Base-by-base conservation (phyloP, 2,888 invertebrate genomes). In the Drosophila siamana region DNA sequence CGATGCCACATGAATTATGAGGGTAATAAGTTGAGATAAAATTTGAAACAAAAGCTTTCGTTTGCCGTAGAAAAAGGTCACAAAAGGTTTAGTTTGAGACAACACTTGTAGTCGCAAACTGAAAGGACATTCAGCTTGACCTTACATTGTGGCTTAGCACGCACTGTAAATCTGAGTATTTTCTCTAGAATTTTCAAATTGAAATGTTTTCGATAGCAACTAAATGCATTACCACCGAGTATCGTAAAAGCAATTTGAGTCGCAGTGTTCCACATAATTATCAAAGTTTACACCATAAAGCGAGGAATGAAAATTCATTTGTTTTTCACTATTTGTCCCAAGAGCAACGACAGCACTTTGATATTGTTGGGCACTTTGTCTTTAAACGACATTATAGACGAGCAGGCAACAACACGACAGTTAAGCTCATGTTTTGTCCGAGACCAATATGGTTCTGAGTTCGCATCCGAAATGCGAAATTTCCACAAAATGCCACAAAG, bases 341-440 rank as follows among this genome's bases (percentile, higher is more conserved):
- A 19, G 26, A 26, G 26, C 11, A 40, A 38, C 69, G 71, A 79
- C 6, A 79, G 43, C 9, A 82, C 44, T 79, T 69, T 30, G 11
- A 11, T 11, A 26, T 72, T 66, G 48, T 64, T 46, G 4, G 75
- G 78, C 69, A 79, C 19, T 19, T 19, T 19, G 19, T 19, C 19
- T 19, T 19, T 19, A 1, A 2, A 3, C 19, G 3, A 19, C 1
- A 19, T 19, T 69, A 6, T 44, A 71, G 6, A 59, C 74, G 7
- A 56, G 0, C 7, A 26, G n/a, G n/a, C n/a, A 26, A 4, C 26
- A 26, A 63, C 2, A 78, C 51, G 54, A 6, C 7, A 6, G 26
- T 26, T 26, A 26, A 26, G 26, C 26, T 26, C 6, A 1, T 26
- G 5, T 26, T 4, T 6, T 7, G n/a, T n/a, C n/a, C n/a, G n/a